Base-by-base conservation (phyloP, 2,113 vertebrate species). In the Cochlearius cochlearius region DNA sequence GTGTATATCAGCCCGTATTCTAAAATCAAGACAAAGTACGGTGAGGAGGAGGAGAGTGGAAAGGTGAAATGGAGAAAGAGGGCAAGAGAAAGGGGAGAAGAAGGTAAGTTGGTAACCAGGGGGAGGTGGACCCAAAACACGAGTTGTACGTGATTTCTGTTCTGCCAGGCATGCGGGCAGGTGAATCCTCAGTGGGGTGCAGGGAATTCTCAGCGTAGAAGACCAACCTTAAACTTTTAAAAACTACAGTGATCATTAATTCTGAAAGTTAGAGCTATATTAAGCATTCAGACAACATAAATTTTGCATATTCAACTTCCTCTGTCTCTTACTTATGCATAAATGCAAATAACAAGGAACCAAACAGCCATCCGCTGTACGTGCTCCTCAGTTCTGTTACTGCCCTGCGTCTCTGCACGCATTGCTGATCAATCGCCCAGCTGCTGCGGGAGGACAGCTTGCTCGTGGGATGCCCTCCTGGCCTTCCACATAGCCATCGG, bases 401-500 rank as follows among this genome's bases (percentile, higher is more conserved):
- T 59, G 69, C 69, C 53, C 34, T 2, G 11, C 1, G 2, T 23
- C 62, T 38, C 60, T 32, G 73, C 32, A 9, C 7, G 3, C 34
- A 2, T 5, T 16, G 71, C 53, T 25, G 25, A 9, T 27, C 60
- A 15, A 1, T 27, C 58, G 7, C 38, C 58, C 29, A 21, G 17
- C n/a, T 7, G 5, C 34, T 26, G 60, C 7, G 5, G 16, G 49
- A 16, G 7, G 38, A 8, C 78, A 27, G 64, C 41, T 50, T 0
- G 6, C 36, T 15, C 5, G 9, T 4, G 5, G 34, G 10, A 10
- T 50, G 71, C 9, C 49, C 36, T 43, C 21, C 21, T 5, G 30
- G 39, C 7, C 55, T 62, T 25, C 30, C 38, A 1, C 12, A 4
- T 9, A 4, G 38, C 47, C 12, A 0, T 11, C 12, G 0, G 25